A percentile compares a stretch with the other conserved stretches of the same genome.
These are phyloP conservation scores for Branchellion lobata DNA, from an alignment of 2,888 invertebrate species.

Conservation along the genomic window DNA sequence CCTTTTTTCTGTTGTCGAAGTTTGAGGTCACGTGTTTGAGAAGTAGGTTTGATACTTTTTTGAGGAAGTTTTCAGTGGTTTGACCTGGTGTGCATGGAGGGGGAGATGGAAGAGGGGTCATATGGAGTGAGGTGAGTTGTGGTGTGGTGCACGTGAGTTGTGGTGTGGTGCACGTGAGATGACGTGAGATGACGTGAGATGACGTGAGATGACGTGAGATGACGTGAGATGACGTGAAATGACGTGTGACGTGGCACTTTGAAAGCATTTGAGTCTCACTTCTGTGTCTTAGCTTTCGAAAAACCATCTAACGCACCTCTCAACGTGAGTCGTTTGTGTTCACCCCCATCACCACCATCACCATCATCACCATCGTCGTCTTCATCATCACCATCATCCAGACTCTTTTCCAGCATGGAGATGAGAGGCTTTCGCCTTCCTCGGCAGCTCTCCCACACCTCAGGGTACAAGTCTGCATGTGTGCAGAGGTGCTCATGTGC, in stretches of 20 bases:
- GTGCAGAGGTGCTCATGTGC: too few species aligned
- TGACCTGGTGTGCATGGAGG: constrained; percentile 29
- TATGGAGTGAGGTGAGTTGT: too few species aligned
- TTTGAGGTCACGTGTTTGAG: constrained; percentile 26
- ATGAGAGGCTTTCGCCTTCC: not conserved
- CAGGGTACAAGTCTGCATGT: not conserved
- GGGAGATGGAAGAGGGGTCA: too few species aligned
- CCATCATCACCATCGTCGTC: constrained; percentile 24
- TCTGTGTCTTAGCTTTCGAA: too few species aligned
- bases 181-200: too few species aligned
- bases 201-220: too few species aligned
- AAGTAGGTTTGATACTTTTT: not conserved
- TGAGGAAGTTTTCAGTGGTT: constrained; percentile 12
- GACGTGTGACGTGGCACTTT: too few species aligned
- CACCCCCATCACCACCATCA: constrained; percentile 11
- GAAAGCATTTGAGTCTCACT: too few species aligned
- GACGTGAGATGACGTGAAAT: too few species aligned
- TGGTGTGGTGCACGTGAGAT: too few species aligned
- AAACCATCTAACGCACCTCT: not conserved
- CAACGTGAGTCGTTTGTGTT: not conserved
- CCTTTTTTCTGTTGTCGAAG: constrained; percentile 27
- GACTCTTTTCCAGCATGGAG: not conserved
- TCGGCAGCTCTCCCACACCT: not conserved
- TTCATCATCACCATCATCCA: constrained; percentile 23
- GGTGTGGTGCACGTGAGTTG: too few species aligned